Percentiles rank a stretch among this genome's conserved stretches.
These are phyloP conservation scores for Stegastes partitus DNA, from an alignment of 2,113 vertebrate genomes.

Conservation along the genomic window DNA sequence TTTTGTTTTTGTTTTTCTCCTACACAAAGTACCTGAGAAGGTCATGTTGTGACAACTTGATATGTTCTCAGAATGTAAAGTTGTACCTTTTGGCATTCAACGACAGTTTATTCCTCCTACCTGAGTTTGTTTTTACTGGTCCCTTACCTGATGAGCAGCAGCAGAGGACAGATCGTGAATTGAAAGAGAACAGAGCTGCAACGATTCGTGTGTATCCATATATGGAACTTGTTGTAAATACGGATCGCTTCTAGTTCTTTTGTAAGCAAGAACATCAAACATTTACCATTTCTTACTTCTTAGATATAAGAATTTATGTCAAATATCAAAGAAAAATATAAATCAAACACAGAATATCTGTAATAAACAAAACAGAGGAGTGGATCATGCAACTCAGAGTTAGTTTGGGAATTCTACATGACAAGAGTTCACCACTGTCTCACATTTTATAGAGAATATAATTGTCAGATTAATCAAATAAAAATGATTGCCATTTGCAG, in stretches of 20 bases:
- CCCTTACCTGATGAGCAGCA: too few relatives aligned
- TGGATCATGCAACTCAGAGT: neutral
- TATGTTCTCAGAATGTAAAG: slow-evolving; percentile 33
- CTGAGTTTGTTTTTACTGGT: slow-evolving; percentile 3
- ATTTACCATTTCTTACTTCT: neutral
- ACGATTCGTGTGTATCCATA: too few relatives aligned
- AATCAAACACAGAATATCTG: too few relatives aligned
- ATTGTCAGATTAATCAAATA: neutral
- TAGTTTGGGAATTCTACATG: too few relatives aligned
- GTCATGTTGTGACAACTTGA: slow-evolving; percentile 30
- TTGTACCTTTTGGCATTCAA: slow-evolving; percentile 37
- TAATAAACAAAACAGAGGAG: neutral
- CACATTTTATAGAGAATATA: too few relatives aligned
- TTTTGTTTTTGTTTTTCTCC: neutral
- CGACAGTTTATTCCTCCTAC: slow-evolving; percentile 2
- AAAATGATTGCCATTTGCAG: neutral
- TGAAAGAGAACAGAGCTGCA: too few relatives aligned
- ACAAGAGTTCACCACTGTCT: too few relatives aligned
- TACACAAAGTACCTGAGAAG: slow-evolving; percentile 14
- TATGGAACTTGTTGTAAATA: too few relatives aligned
- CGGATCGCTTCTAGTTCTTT: too few relatives aligned
- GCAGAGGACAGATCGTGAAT: too few relatives aligned
- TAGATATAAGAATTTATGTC: neutral
- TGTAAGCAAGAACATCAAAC: neutral
- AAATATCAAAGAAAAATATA: too few relatives aligned